phyloP scores from a whole-genome alignment of 2,888 invertebrate species.

The Epistrophella euchroma region DNA sequence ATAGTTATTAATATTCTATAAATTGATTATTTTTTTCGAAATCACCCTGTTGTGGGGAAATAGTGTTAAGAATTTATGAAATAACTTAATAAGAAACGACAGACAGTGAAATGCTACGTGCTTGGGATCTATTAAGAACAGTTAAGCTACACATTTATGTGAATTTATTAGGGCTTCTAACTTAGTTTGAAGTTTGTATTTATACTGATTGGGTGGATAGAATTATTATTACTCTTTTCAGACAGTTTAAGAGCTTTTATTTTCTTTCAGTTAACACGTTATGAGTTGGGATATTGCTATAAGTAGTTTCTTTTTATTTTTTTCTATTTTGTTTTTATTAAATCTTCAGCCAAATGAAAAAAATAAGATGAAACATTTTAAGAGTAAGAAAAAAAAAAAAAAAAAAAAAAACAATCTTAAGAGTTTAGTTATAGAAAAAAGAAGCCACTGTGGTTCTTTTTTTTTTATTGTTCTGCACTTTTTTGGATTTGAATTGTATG shows the following conservation, averaged over 20 bases:
- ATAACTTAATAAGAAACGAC: conserved; percentile 38
- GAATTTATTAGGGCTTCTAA: conserved; percentile 60
- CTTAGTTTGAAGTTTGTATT: conserved; percentile 21
- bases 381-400: not conserved
- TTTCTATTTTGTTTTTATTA: not conserved
- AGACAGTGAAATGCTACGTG: conserved; percentile 49
- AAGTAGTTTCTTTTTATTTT: not conserved
- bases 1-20: no score
- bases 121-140: conserved; percentile 59
- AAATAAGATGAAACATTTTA: not conserved
- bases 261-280: conserved; percentile 14
- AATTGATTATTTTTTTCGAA: no score
- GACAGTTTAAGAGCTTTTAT: conserved; percentile 21
- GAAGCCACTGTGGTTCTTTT: conserved; percentile 22
- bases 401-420: not conserved
- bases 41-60: not conserved
- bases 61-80: conserved; percentile 34
- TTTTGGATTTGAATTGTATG: not conserved
- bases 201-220: conserved; percentile 19
- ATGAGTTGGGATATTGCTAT: not conserved
- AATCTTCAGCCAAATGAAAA: conserved; percentile 6
- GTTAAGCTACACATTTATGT: conserved; percentile 47
- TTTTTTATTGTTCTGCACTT: not conserved
- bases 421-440: not conserved
- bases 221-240: conserved; percentile 46